Base-by-base conservation (phyloP, 92 coral and sea anemone species). In the Phenganax marumi region DNA sequence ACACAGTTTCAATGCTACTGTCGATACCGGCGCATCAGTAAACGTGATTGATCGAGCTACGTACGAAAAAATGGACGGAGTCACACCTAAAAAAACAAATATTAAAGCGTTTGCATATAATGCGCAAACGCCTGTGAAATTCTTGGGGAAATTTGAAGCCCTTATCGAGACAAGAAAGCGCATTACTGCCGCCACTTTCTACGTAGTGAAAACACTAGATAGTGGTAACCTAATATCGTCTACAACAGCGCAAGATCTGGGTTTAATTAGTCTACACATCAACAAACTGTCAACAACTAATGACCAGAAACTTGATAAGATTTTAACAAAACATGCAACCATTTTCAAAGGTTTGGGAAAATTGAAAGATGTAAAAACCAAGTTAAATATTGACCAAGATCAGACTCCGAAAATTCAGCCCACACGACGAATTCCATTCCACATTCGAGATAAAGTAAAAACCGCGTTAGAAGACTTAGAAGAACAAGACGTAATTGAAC, bases 1-100 rank as follows among this genome's bases (percentile, higher is more conserved):
- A 46, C 50, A 66, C 24, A 10, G 47, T 66, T 16, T 66, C 21
- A 22, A 66, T 24, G 73, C 73, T 25, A 68, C 75, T 14, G 12
- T 68, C 13, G 75, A 68, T 46, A 75, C 80, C 3, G 80, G 80
- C 62, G 80, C 64, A 24, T 47, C 64, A 6, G 8, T 75, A 16
- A 75, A 75, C 48, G 65, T 75, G 18, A 75, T 75, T 26, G 80
- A 75, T 21, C 62, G 33, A 57, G 47, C 53, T 57, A 85, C 66
- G 3, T 80, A 26, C 50, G 21, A 25, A 0, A 68, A 26, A 4
- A 26, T 57, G 66, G 50, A 76, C 33, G 64, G 52, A 7, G 65
- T 68, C 48, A 77, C 57, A 73, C 26, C 25, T 57, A 74, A 85
- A 65, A 80, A 77, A 74, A 85, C 84, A 85, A 85, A 72, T 52